These are phyloP conservation scores for Muscidifurax raptorellus DNA, from an alignment of 1,140 invertebrate species.

Conservation along the genomic window DNA sequence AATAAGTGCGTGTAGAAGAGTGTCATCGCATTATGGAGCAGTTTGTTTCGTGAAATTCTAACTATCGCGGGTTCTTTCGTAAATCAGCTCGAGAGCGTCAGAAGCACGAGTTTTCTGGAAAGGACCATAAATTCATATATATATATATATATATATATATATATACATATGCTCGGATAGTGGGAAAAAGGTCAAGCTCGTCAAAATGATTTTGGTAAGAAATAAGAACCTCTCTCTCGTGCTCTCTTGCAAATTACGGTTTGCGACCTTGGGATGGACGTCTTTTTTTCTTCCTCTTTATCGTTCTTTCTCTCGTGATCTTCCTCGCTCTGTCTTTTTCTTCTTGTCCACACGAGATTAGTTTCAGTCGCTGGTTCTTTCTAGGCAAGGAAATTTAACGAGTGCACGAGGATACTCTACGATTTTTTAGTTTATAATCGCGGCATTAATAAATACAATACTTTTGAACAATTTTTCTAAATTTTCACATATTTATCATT, in stretches of 20 bases:
- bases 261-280: constrained; percentile 52
- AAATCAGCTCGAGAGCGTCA: not conserved
- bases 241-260: constrained; percentile 53
- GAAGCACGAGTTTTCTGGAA: not conserved
- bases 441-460: no score
- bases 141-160: no score
- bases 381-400: no score
- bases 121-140: constrained; percentile 28
- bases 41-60: constrained; percentile 31
- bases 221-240: not conserved
- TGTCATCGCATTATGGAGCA: no score
- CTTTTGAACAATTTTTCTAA: no score
- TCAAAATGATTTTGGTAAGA: constrained; percentile 14
- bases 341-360: not conserved
- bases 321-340: not conserved
- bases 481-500: not conserved
- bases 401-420: not conserved
- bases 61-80: not conserved
- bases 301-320: not conserved
- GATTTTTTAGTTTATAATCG: no score
- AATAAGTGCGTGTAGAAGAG: no score
- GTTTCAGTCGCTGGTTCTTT: not conserved
- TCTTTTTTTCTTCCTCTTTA: constrained; percentile 3
- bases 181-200: not conserved
- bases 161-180: not conserved